Evolutionary conservation across 1,140 invertebrate species (phyloP), one percentile per base, ranked within the genome.

Genomic region (Drosophila ogumai): DNA sequence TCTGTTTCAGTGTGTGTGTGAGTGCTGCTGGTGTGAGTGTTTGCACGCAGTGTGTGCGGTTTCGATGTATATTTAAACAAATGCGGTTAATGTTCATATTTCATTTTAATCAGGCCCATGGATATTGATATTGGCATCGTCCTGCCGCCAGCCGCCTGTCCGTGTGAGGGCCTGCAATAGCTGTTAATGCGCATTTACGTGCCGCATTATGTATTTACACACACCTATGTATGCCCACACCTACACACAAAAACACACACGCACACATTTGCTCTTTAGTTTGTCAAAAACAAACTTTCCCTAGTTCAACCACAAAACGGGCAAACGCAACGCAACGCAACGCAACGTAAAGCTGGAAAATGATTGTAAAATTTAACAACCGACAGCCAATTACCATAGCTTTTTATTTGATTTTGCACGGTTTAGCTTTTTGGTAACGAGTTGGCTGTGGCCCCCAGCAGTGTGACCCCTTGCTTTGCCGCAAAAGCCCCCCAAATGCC

Each of bases 31-130:
- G 57, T 46, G 52, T 52, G 32, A 47, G 44, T 88, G 54, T 87
- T 82, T 82, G 75, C 78, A 77, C 60, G 64, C 63, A 79, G 55
- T 79, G 77, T 76, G 47, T 88, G 84, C 61, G 84, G 84, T 84
- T 80, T 82, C 25, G 54, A 73, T 80, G 73, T 88, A 74, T 87
- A 88, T 88, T 88, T 90, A 88, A 87, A 90, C 77, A 88, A 88
- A 87, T 87, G 84, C 84, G 84, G 84, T 87, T 88, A 87, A 88
- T 87, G 82, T 87, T 84, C 84, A 87, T 87, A 87, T 87, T 87
- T 87, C 84, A 87, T 87, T 88, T 80, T 81, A 87, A 87, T 90
- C 85, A 72, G 85, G 52, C 72, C 73, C 68, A 75, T 55, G 76
- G 80, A 69, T 79, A 88, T 87, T 84, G 68, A 66, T 57, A 59